These are phyloP conservation scores for Melipona beecheii DNA, from an alignment of 2,888 invertebrate species.

Conservation along the genomic window DNA sequence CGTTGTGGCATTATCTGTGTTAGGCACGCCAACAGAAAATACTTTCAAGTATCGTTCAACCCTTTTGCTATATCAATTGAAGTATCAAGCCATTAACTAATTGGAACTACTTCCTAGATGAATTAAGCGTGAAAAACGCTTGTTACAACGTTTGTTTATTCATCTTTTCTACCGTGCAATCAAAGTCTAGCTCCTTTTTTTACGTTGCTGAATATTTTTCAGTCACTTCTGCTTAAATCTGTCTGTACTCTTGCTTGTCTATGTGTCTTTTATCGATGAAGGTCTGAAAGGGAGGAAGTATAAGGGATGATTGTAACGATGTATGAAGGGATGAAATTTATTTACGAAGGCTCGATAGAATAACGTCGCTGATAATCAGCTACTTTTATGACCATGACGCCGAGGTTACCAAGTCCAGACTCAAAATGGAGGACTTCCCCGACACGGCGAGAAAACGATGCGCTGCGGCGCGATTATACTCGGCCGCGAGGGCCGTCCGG, in stretches of 20 bases:
- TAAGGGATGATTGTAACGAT: conserved; percentile 2
- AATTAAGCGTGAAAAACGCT: not conserved
- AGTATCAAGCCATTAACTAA: conserved; percentile 12
- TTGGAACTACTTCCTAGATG: not conserved
- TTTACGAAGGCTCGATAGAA: conserved; percentile 26
- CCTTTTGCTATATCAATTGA: conserved; percentile 14
- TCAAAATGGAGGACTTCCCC: conserved; percentile 71
- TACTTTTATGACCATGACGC: conserved; percentile 40
- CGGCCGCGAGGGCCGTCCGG: conserved; percentile 71
- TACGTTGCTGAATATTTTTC: not conserved
- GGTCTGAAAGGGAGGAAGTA: not conserved
- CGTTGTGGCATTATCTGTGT: conserved; percentile 57
- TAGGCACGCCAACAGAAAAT: conserved; percentile 62
- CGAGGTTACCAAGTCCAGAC: conserved; percentile 54
- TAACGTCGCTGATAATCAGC: conserved; percentile 37
- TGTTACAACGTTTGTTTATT: not conserved
- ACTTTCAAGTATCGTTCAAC: conserved; percentile 47
- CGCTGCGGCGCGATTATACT: conserved; percentile 73
- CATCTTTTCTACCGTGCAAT: not conserved
- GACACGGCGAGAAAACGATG: conserved; percentile 71
- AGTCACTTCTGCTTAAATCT: not conserved
- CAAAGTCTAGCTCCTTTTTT: not conserved
- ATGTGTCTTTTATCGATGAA: not conserved
- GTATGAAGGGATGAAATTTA: conserved; percentile 43
- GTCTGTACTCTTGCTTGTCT: too few species aligned